Base-by-base conservation (phyloP, 2,888 invertebrate species). In the Drosophila kuntzei region DNA sequence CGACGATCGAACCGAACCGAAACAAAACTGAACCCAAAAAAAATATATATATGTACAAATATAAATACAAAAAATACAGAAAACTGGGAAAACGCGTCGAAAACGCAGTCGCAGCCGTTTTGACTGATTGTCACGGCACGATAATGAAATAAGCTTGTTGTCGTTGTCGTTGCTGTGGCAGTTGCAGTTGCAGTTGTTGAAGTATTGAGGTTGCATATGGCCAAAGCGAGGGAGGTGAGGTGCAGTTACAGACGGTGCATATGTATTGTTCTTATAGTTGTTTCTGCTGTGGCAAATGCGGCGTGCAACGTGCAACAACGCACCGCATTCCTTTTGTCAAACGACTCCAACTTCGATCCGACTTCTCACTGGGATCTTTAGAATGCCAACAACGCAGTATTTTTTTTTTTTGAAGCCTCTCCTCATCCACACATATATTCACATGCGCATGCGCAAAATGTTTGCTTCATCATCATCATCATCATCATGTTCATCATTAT, bases 111-210 rank as follows among this genome's bases (percentile, higher is more conserved):
- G 65, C 53, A 66, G 71, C 60, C 65, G 71, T 65, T 53, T 53
- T 88, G 86, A 82, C 86, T 88, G 87, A 88, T 84, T 84, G 84
- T 82, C 83, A 71, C 66, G 74, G 73, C 79, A 68, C 76, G 87
- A 83, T 83, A 83, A 79, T 85, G 82, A 85, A 87, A 82, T 73
- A 85, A 76, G 73, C 69, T 60, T 39, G 39, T 41, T 46, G 34
- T 62, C 39, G 16, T 25, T 16, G 22, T 61, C 37, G 44, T 46
- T 22, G 29, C 20, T 43, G 54, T 54, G 43, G 58, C 14, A 20
- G 58, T 29, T 44, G 58, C 27, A 14, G 49, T 59, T 49, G 53
- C 39, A 16, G 39, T 32, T 39, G 39, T 16, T 74, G 44, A 68
- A 58, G 49, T 66, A 71, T 76, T 66, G 57, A 34, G 34, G 54